Evolutionary conservation across 2,888 invertebrate genomes (phyloP), one percentile per base, ranked within the genome.

Genomic region (Diarsia brunnea): DNA sequence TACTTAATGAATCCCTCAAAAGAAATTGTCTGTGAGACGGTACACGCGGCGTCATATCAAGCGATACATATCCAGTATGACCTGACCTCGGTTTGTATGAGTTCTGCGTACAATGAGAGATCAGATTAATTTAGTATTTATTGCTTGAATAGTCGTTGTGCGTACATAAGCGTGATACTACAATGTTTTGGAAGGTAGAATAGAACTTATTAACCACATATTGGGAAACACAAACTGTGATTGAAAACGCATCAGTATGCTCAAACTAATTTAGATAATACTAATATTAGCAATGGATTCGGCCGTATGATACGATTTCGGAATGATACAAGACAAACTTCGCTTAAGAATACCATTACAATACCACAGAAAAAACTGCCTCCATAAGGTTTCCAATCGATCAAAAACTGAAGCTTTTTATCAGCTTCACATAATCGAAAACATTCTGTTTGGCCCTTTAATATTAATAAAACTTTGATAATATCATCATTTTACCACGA

Each of bases 401-500:
- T 61, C 21, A 27, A 7, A 47, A 64, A 70, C 4, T 31, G 24
- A 53, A 1, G n/a, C n/a, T n/a, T n/a, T 45, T n/a, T 4, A 55
- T 72, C 16, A 31, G 45, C 27, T n/a, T 10, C n/a, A 71, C 49
- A 72, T 31, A 64, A 27, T 19, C 16, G 4, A 49, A 19, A 10
- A 27, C n/a, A 47, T 74, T 58, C 14, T 55, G 21, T 51, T 12
- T 8, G 3, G n/a, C 10, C 27, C 61, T 67, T 66, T 16, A 45
- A 11, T 55, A 55, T 51, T 21, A 51, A 8, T 55, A 24, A 55
- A 55, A 16, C 24, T 43, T 64, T 55, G 58, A 27, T 70, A 64
- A 49, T 38, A 45, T 24, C 21, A 51, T 47, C 12, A 2, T 71
- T 71, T 79, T 67, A 75, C 2, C 38, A 49, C 51, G 10, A 61